phyloP scores from a whole-genome alignment of 2,888 invertebrate genomes.

The Epicampocera succincta region DNA sequence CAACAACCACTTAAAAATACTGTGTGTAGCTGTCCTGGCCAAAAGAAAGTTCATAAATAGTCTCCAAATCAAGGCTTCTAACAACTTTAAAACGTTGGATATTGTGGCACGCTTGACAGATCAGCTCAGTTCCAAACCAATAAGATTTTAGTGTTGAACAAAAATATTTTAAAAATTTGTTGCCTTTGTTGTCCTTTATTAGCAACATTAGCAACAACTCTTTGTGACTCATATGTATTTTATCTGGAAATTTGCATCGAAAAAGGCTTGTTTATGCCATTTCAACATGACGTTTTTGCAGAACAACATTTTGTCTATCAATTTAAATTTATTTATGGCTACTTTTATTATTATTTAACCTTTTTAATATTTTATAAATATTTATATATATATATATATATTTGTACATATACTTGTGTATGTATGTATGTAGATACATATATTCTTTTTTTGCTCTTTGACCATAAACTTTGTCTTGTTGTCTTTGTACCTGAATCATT shows the following conservation, averaged over 20 bases:
- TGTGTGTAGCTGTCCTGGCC: too few relatives aligned
- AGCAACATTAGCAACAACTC: not conserved
- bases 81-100: too few relatives aligned
- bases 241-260: constrained; percentile 5
- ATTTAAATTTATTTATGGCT: constrained; percentile 31
- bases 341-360: constrained; percentile 34
- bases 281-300: not conserved
- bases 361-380: not conserved
- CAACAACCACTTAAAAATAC: too few relatives aligned
- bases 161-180: too few relatives aligned
- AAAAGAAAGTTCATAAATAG: too few relatives aligned
- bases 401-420: too few relatives aligned
- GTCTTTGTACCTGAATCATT: constrained; percentile 17
- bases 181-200: constrained; percentile 39
- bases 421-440: too few relatives aligned
- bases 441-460: constrained; percentile 63
- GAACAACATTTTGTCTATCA: constrained; percentile 32
- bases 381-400: too few relatives aligned
- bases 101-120: too few relatives aligned
- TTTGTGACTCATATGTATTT: constrained; percentile 47
- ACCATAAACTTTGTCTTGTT: constrained; percentile 65
- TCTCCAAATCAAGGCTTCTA: too few relatives aligned
- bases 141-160: too few relatives aligned
- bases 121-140: too few relatives aligned
- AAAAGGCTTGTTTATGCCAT: constrained; percentile 29